Evolutionary conservation across 2,113 vertebrate genomes (phyloP).

Genomic region (Proterorhinus semilunaris): DNA sequence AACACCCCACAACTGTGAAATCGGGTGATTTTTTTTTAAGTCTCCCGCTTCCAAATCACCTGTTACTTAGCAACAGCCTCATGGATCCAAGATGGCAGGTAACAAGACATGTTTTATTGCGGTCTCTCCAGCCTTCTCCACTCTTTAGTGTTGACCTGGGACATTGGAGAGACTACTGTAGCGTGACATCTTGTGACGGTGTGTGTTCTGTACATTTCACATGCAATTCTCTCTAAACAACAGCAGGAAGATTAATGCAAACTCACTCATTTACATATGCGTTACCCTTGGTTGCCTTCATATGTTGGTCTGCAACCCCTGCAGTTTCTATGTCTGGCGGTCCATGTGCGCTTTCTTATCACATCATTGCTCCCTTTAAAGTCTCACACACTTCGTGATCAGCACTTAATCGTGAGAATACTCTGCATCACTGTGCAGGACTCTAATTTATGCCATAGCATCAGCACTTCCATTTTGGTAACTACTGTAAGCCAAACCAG

Average conservation of each 20-base stretch:
- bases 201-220: conserved; percentile 25
- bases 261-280: conserved; percentile 68
- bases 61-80: conserved; percentile 37
- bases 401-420: conserved; percentile 23
- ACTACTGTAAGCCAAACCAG: background rate
- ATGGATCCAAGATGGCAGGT: conserved; percentile 19
- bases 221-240: conserved; percentile 38
- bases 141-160: conserved; percentile 3
- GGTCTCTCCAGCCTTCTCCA: background rate
- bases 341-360: conserved; percentile 46
- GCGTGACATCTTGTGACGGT: conserved; percentile 14
- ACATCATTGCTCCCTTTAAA: conserved; percentile 46
- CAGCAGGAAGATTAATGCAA: conserved; percentile 42
- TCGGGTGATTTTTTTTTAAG: conserved; percentile 2
- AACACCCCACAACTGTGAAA: conserved; percentile 5
- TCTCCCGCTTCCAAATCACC: conserved; percentile 17
- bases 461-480: background rate
- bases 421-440: conserved; percentile 1
- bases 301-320: conserved; percentile 43
- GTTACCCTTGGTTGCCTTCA: conserved; percentile 58
- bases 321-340: conserved; percentile 31
- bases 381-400: conserved; percentile 27
- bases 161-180: background rate
- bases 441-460: background rate
- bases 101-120: conserved; percentile 6